phyloP scores from a whole-genome alignment of 2,888 invertebrate species.

The Drosophila macrospina region DNA sequence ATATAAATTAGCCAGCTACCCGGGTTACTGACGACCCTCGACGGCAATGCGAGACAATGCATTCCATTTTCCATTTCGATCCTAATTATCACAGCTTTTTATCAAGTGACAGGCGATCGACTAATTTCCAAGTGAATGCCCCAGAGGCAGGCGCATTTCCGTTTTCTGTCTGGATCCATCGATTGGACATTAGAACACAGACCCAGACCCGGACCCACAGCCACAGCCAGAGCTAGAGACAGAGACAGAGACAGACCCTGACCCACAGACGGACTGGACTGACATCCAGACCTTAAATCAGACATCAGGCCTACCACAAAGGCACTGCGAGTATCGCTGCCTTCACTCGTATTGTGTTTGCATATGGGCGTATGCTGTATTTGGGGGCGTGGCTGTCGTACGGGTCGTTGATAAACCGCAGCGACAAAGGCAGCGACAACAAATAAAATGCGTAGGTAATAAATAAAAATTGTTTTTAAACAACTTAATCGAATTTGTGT shows the following conservation, averaged over 20 bases:
- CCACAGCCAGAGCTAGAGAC: too few relatives aligned
- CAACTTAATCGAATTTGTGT: slow-evolving; percentile 80
- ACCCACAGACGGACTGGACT: too few relatives aligned
- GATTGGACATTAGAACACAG: slow-evolving; percentile 35
- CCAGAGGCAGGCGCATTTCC: slow-evolving; percentile 53
- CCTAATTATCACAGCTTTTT: slow-evolving; percentile 76
- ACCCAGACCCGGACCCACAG: not conserved
- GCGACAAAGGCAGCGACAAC: slow-evolving; percentile 58
- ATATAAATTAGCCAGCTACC: slow-evolving; percentile 66
- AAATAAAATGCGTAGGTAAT: slow-evolving; percentile 67
- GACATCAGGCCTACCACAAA: slow-evolving; percentile 3
- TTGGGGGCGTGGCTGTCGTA: slow-evolving; percentile 39
- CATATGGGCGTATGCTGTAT: not conserved
- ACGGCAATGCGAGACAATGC: not conserved
- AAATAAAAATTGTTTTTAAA: slow-evolving; percentile 79
- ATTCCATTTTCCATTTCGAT: slow-evolving; percentile 50
- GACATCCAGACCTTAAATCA: too few relatives aligned
- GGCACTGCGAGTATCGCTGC: slow-evolving; percentile 3
- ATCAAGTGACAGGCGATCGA: slow-evolving; percentile 60
- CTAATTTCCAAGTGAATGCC: slow-evolving; percentile 61
- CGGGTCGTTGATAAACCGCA: slow-evolving; percentile 49
- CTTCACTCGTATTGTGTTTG: not conserved
- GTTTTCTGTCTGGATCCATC: slow-evolving; percentile 33
- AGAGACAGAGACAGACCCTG: too few relatives aligned
- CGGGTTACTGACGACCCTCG: slow-evolving; percentile 35